phyloP scores from a whole-genome alignment of 2,113 vertebrate species.

The Hylia prasina region DNA sequence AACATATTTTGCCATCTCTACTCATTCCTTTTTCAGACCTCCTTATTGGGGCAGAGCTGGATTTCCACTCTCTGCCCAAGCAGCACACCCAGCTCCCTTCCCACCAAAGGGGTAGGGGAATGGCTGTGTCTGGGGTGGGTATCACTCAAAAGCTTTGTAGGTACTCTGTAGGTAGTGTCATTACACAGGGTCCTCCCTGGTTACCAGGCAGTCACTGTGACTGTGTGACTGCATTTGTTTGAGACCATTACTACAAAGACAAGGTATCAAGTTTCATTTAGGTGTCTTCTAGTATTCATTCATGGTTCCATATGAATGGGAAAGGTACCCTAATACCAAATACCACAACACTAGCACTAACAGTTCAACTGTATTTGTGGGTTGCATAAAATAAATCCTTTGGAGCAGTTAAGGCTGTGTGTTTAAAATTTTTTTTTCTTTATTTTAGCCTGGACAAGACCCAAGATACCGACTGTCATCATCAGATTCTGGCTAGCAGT shows the following conservation, averaged over 20 bases:
- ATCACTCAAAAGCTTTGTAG: neutral
- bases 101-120: fast-evolving
- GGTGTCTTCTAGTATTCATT: neutral
- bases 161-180: fast-evolving
- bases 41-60: neutral
- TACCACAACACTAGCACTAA: neutral
- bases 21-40: neutral
- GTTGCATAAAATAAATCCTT: neutral
- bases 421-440: too few species aligned
- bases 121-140: neutral
- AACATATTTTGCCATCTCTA: neutral
- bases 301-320: neutral
- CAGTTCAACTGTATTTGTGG: neutral
- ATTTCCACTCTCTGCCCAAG: neutral
- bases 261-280: neutral
- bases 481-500: neutral
- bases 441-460: neutral
- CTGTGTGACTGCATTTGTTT: neutral
- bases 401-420: neutral
- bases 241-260: neutral
- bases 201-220: neutral
- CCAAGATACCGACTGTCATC: neutral
- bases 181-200: neutral
- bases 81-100: neutral
- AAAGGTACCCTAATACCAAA: neutral